phyloP scores from a whole-genome alignment of 1,140 invertebrate species.

The Elysia chlorotica region DNA sequence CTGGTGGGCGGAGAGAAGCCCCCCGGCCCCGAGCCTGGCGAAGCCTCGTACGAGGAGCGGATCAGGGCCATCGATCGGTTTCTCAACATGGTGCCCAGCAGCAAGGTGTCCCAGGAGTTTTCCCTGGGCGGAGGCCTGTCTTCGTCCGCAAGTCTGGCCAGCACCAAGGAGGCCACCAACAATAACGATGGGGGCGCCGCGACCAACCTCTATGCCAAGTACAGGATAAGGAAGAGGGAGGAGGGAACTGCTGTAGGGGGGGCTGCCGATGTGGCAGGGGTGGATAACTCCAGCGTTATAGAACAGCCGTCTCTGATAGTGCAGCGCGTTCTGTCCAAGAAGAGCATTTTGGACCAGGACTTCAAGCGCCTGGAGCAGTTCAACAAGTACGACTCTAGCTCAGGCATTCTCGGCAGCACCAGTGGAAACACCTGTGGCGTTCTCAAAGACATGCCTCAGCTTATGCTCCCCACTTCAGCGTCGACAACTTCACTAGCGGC shows the following conservation, averaged over 20 bases:
- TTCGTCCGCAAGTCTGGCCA: slow-evolving; percentile 30
- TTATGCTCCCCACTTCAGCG: no score
- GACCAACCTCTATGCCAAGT: slow-evolving; percentile 57
- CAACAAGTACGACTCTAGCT: no score
- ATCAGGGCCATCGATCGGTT: slow-evolving; percentile 89
- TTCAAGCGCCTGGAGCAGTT: slow-evolving; percentile 88
- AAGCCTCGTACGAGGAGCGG: slow-evolving; percentile 76
- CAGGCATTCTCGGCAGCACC: no score
- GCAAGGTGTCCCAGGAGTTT: no score
- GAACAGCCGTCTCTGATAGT: slow-evolving; percentile 91
- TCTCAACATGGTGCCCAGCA: slow-evolving; percentile 36
- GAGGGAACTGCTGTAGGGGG: no score
- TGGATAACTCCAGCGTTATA: no score
- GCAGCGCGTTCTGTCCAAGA: slow-evolving; percentile 82
- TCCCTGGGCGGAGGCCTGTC: slow-evolving; percentile 29
- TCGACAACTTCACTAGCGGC: no score
- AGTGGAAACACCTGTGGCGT: no score
- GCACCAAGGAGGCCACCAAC: slow-evolving; percentile 24
- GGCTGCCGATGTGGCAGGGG: no score
- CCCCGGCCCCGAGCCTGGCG: slow-evolving; percentile 12
- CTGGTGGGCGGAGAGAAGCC: slow-evolving; percentile 22
- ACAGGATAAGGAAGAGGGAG: slow-evolving; percentile 64
- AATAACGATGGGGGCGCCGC: slow-evolving; percentile 31
- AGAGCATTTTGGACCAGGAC: slow-evolving; percentile 93
- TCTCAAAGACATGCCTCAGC: no score